These are phyloP conservation scores for Ciconia stormi DNA, from an alignment of 2,113 vertebrate species.

Conservation along the genomic window DNA sequence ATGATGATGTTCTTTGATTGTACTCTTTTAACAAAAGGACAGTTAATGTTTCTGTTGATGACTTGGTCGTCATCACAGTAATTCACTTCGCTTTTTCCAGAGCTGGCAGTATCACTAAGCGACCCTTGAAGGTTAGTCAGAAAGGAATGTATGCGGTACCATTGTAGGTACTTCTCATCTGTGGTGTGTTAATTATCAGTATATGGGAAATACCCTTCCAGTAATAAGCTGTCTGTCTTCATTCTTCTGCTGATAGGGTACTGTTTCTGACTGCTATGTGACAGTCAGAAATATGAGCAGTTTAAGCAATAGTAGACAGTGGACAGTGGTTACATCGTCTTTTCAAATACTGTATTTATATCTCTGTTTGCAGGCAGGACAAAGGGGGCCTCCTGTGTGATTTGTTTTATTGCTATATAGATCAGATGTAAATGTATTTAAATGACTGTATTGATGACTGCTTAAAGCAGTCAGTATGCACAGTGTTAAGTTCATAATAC, in stretches of 20 bases:
- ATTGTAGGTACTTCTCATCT: not conserved
- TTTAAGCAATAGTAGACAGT: not conserved
- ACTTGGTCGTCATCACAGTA: not conserved
- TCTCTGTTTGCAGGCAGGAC: not conserved
- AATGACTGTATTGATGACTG: not conserved
- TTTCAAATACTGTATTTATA: not conserved
- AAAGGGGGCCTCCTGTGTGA: not conserved
- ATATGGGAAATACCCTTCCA: not conserved
- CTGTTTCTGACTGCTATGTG: not conserved
- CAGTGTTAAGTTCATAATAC: not conserved
- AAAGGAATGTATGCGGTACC: not conserved
- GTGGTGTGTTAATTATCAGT: not conserved
- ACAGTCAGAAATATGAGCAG: not conserved
- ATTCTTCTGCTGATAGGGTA: not conserved
- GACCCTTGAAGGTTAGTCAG: not conserved
- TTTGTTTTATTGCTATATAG: not conserved
- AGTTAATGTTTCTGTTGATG: not conserved
- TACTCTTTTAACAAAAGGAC: not conserved
- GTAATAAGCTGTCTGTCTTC: not conserved
- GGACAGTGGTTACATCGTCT: not conserved
- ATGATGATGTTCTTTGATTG: not conserved
- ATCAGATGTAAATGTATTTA: not conserved
- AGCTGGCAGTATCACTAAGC: not conserved
- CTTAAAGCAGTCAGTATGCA: not conserved
- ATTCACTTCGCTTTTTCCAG: not conserved